Percentiles rank a stretch among this genome's conserved stretches.
Conservation (phyloP, 1,140 invertebrate genomes). For the Sarcophaga peregrina region DNA sequence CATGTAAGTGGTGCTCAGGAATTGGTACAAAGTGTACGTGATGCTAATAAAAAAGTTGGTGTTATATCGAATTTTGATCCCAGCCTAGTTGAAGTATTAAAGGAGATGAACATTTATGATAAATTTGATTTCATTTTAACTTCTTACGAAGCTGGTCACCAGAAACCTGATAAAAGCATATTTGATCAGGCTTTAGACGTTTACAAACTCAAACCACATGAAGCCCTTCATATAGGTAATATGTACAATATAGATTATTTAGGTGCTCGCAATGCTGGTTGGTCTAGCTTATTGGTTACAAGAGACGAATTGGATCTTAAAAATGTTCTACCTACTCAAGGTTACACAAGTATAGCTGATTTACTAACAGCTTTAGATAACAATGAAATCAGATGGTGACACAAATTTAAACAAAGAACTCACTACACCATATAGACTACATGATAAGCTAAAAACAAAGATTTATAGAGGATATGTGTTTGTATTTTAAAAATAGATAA, state of each 20-base stretch:
- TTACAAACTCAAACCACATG: slow-evolving; percentile 65
- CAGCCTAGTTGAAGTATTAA: slow-evolving; percentile 51
- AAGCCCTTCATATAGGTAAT: slow-evolving; percentile 88
- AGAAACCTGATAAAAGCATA: slow-evolving; percentile 57
- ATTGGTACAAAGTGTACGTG: slow-evolving; percentile 52
- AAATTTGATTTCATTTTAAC: slow-evolving; percentile 62
- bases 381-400: slow-evolving; percentile 52
- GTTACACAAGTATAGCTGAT: slow-evolving; percentile 48
- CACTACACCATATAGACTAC: too few relatives aligned
- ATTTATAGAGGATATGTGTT: too few relatives aligned
- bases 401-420: too few relatives aligned
- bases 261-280: slow-evolving; percentile 79
- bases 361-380: slow-evolving; percentile 51
- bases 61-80: slow-evolving; percentile 64
- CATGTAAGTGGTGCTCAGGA: slow-evolving; percentile 53
- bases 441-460: too few relatives aligned
- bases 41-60: slow-evolving; percentile 55
- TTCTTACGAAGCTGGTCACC: slow-evolving; percentile 59
- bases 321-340: slow-evolving; percentile 32
- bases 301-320: not conserved
- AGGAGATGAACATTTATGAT: slow-evolving; percentile 50
- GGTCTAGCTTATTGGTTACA: slow-evolving; percentile 72
- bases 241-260: slow-evolving; percentile 78
- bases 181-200: slow-evolving; percentile 52
- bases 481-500: too few relatives aligned